Conservation (phyloP, 2,888 invertebrate genomes). For the Mesochorus sp. region DNA sequence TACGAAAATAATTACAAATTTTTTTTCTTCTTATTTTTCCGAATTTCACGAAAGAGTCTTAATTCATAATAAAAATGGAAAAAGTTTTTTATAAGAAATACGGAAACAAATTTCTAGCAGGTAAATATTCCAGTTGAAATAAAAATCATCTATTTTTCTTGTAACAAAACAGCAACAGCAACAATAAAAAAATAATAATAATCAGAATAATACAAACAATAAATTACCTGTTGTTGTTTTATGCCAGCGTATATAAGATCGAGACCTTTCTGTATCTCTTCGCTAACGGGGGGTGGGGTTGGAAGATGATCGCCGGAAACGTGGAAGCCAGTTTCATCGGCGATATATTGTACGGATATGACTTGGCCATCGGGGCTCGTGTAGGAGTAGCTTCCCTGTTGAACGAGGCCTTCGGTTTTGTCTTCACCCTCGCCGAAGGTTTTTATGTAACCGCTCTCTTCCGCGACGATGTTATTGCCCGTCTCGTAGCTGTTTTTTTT, state of each 20-base stretch:
- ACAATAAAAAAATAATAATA: too few relatives aligned
- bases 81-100: too few relatives aligned
- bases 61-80: too few relatives aligned
- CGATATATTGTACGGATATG: slow-evolving; percentile 90
- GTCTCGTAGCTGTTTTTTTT: slow-evolving; percentile 87
- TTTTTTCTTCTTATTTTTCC: too few relatives aligned
- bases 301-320: slow-evolving; percentile 92
- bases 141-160: too few relatives aligned
- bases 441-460: slow-evolving; percentile 91
- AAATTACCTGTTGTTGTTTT: slow-evolving; percentile 85
- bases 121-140: too few relatives aligned
- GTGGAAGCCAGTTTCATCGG: slow-evolving; percentile 92
- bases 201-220: too few relatives aligned
- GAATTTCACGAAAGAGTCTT: too few relatives aligned
- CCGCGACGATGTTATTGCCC: slow-evolving; percentile 91
- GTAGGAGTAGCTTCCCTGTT: slow-evolving; percentile 91
- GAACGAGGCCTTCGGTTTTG: slow-evolving; percentile 88
- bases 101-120: too few relatives aligned
- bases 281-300: slow-evolving; percentile 91
- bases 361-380: slow-evolving; percentile 90
- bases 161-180: too few relatives aligned
- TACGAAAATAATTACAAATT: too few relatives aligned
- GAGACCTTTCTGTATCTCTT: slow-evolving; percentile 93
- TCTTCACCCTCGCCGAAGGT: slow-evolving; percentile 87
- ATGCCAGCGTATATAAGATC: slow-evolving; percentile 94